These are phyloP conservation scores for Stichopus horrens DNA, from an alignment of 53 echinoderm and acorn worm genomes.

Conservation along the genomic window DNA sequence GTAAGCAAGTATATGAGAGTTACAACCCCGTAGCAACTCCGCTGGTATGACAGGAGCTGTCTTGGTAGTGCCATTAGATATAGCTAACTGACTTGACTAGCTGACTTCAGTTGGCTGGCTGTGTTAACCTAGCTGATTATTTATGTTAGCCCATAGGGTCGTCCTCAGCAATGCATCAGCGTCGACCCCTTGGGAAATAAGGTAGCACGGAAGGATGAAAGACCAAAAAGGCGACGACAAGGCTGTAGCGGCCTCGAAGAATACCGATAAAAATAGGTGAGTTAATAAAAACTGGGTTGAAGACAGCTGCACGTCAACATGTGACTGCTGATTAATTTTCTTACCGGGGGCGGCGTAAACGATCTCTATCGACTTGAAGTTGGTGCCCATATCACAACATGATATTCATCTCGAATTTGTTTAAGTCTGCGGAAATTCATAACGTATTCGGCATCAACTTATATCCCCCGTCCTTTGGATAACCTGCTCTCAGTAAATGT, in stretches of 20 bases:
- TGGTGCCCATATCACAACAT: too few relatives aligned
- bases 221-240: conserved; percentile 40
- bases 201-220: conserved; percentile 48
- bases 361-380: neutral
- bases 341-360: conserved; percentile 46
- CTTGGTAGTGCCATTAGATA: too few relatives aligned
- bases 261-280: conserved; percentile 50
- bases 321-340: conserved; percentile 42
- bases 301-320: conserved; percentile 40
- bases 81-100: too few relatives aligned
- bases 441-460: too few relatives aligned
- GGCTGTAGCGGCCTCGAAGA: conserved; percentile 14
- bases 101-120: too few relatives aligned
- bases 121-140: conserved; percentile 6
- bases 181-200: conserved; percentile 41
- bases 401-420: too few relatives aligned
- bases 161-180: neutral
- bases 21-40: too few relatives aligned
- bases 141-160: conserved; percentile 48
- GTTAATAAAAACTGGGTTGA: conserved; percentile 47
- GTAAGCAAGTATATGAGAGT: too few relatives aligned
- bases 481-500: too few relatives aligned
- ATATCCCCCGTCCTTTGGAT: too few relatives aligned
- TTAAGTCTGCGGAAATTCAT: too few relatives aligned
- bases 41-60: too few relatives aligned